Conservation (phyloP, 1,140 invertebrate genomes). For the Cecropterus lyciades region DNA sequence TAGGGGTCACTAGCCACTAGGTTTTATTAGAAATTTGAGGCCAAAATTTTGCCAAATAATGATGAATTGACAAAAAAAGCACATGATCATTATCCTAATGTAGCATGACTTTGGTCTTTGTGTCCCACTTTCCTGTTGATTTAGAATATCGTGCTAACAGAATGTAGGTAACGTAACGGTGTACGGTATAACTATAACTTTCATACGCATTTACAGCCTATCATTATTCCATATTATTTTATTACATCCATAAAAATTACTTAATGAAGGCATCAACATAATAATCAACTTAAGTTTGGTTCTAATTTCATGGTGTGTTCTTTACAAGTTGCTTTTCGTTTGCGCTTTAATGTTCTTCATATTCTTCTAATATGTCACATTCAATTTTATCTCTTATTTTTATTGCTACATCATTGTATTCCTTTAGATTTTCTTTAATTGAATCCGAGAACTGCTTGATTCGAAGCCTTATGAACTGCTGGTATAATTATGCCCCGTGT, state of each 20-base stretch:
- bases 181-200: too few relatives aligned
- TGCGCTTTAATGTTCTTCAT: too few relatives aligned
- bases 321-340: too few relatives aligned
- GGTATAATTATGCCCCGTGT: not conserved
- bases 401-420: not conserved
- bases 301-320: too few relatives aligned
- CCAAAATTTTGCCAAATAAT: conserved; percentile 14
- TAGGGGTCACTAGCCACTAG: too few relatives aligned
- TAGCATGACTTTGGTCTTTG: conserved; percentile 25
- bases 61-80: conserved; percentile 20
- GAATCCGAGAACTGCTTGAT: too few relatives aligned
- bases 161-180: conserved; percentile 16
- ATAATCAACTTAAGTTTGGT: too few relatives aligned
- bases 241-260: too few relatives aligned
- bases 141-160: conserved; percentile 5
- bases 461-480: not conserved
- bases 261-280: too few relatives aligned
- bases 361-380: too few relatives aligned
- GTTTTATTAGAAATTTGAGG: not conserved
- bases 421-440: not conserved
- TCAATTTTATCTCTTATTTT: too few relatives aligned
- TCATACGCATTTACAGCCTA: not conserved
- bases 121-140: conserved; percentile 28
- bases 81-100: conserved; percentile 32
- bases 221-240: too few relatives aligned